Evolutionary conservation across 2,888 invertebrate species (phyloP).

Genomic region (Torymus tubicola): DNA sequence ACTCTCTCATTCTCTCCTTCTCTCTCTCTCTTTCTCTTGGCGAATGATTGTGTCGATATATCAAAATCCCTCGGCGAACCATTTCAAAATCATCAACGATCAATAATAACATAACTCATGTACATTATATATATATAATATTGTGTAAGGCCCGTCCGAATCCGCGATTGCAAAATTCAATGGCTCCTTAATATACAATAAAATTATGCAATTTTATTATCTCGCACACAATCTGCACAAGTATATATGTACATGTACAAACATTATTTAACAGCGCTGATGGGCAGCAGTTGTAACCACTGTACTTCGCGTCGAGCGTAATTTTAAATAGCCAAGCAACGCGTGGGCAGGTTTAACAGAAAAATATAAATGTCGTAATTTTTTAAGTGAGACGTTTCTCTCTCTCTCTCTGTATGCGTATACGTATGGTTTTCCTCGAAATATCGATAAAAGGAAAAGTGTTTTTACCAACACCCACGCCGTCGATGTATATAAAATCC

Average conservation of each 20-base stretch:
- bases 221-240: not conserved
- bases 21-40: too few species aligned
- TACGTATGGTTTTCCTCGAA: not conserved
- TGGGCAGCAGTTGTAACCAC: too few species aligned
- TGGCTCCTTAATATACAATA: constrained; percentile 17
- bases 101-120: too few species aligned
- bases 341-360: constrained; percentile 27
- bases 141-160: constrained; percentile 6
- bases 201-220: constrained; percentile 33
- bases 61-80: too few species aligned
- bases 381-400: not conserved
- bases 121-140: too few species aligned
- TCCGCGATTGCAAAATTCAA: constrained; percentile 18
- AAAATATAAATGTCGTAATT: constrained; percentile 34
- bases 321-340: not conserved
- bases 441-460: too few species aligned
- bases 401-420: too few species aligned
- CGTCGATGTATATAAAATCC: too few species aligned
- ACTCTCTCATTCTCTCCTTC: too few species aligned
- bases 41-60: too few species aligned
- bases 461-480: too few species aligned
- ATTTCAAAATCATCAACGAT: too few species aligned
- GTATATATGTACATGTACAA: not conserved
- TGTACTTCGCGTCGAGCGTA: not conserved
- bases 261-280: not conserved